Conservation (phyloP, 2,113 vertebrate genomes). For the Platysternon megacephalum region DNA sequence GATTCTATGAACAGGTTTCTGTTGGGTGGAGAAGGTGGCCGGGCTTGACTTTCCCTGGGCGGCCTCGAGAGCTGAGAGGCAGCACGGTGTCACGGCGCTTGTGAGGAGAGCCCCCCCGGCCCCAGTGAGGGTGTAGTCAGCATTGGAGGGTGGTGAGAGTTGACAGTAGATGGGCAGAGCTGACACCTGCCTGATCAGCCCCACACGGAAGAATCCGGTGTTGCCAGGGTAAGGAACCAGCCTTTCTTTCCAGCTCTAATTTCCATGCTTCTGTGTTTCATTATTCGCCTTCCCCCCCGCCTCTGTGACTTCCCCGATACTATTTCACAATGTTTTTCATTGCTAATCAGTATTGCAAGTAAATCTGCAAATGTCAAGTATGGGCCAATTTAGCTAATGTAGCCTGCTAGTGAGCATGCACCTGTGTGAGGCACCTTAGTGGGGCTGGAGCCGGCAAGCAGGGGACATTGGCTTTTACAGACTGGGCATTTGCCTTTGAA, state of each 20-base stretch:
- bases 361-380: accelerated
- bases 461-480: not conserved
- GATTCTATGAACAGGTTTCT: no score
- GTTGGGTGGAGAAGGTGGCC: not conserved
- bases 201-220: no score
- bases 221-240: not conserved
- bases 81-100: not conserved
- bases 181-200: not conserved
- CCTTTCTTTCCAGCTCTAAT: not conserved
- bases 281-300: not conserved
- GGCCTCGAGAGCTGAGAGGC: not conserved
- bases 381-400: accelerated
- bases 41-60: not conserved
- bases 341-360: accelerated
- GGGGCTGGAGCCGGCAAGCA: not conserved
- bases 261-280: not conserved
- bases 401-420: not conserved
- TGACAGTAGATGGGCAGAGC: not conserved
- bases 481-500: not conserved
- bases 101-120: no score
- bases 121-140: no score
- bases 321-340: not conserved
- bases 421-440: not conserved
- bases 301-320: not conserved
- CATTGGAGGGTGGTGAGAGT: not conserved